These are phyloP conservation scores for Zenarchopterus dispar DNA, from an alignment of 2,797 vertebrate species.

Conservation along the genomic window DNA sequence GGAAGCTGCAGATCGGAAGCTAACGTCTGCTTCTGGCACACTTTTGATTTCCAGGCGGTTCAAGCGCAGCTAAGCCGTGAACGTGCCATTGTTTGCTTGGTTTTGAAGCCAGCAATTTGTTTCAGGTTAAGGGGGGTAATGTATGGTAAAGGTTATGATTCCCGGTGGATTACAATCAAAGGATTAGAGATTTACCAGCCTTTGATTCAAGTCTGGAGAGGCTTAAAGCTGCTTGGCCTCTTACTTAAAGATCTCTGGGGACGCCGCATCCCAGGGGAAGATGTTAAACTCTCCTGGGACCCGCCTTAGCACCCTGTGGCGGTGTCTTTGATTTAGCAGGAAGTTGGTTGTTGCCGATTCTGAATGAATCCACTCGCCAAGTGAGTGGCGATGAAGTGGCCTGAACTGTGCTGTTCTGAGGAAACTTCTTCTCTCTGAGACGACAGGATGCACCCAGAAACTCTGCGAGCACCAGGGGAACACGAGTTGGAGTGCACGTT, in stretches of 20 bases:
- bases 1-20: too few species aligned
- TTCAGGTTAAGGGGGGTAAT: slow-evolving; percentile 16
- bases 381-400: not conserved
- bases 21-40: too few species aligned
- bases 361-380: not conserved
- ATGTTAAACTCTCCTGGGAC: slow-evolving; percentile 27
- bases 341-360: slow-evolving; percentile 26
- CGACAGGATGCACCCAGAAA: slow-evolving; percentile 2
- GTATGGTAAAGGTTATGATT: slow-evolving; percentile 13
- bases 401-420: slow-evolving; percentile 10
- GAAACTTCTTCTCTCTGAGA: not conserved
- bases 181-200: slow-evolving; percentile 23
- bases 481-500: not conserved
- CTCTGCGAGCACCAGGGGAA: slow-evolving; percentile 9
- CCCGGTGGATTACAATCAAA: slow-evolving; percentile 18
- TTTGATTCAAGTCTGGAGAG: slow-evolving; percentile 19
- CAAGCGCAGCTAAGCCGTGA: too few species aligned
- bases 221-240: slow-evolving; percentile 14
- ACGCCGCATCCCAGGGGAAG: slow-evolving; percentile 23
- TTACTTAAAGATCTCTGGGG: slow-evolving; percentile 16
- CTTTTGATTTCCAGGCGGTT: too few species aligned
- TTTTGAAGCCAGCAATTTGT: slow-evolving; percentile 18
- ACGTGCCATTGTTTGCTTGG: slow-evolving; percentile 2
- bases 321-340: slow-evolving; percentile 12
- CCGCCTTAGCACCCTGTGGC: slow-evolving; percentile 18